Percentiles rank a stretch among this genome's conserved stretches.
These are phyloP conservation scores for Carassius auratus DNA, from an alignment of 2,113 vertebrate genomes.

Conservation along the genomic window DNA sequence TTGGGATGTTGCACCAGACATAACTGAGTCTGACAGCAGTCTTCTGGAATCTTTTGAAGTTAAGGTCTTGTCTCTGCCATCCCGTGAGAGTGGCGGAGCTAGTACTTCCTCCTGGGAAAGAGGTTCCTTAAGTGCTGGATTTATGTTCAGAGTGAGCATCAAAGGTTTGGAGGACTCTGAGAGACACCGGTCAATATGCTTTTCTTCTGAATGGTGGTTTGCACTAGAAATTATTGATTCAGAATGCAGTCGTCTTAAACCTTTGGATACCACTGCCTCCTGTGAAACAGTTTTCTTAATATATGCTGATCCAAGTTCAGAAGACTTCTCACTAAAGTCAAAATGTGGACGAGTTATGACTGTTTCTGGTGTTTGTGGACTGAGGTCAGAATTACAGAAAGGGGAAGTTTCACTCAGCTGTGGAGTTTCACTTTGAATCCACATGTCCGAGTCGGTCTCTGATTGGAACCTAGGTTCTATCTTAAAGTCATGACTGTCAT, in stretches of 20 bases:
- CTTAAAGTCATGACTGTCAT: background rate
- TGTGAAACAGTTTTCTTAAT: background rate
- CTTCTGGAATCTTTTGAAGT: background rate
- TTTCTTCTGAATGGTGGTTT: constrained; percentile 11
- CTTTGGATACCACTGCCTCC: background rate
- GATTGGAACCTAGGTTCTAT: background rate
- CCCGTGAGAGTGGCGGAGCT: background rate
- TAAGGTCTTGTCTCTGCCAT: background rate
- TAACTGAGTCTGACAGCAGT: constrained; percentile 33
- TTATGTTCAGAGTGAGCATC: background rate
- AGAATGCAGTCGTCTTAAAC: constrained; percentile 22
- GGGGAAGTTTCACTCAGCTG: constrained; percentile 56
- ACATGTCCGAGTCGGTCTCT: constrained; percentile 35
- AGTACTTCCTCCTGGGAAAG: background rate
- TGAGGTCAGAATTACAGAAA: constrained; percentile 59
- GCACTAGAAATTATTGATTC: constrained; percentile 30
- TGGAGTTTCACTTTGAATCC: constrained; percentile 32
- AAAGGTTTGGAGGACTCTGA: constrained; percentile 28
- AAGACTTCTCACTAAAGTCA: constrained; percentile 62
- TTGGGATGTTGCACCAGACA: background rate
- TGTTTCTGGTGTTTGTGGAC: constrained; percentile 62
- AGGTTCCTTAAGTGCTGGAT: constrained; percentile 18
- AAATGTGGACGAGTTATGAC: constrained; percentile 58
- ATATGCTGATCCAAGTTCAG: constrained; percentile 32
- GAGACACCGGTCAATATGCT: background rate